Conservation (phyloP, 2,888 invertebrate species). For the Limnephilus auricula region DNA sequence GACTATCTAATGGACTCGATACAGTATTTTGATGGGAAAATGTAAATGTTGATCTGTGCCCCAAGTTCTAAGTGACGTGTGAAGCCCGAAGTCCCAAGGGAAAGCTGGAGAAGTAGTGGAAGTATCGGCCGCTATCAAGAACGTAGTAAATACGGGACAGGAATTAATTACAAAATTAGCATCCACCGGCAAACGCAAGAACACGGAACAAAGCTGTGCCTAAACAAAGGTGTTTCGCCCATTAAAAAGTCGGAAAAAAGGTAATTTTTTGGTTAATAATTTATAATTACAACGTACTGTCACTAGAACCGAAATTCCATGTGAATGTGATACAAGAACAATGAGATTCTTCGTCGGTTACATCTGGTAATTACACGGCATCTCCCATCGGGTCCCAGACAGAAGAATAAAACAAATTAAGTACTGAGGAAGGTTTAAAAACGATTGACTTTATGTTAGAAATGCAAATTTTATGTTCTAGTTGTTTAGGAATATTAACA, state of each 20-base stretch:
- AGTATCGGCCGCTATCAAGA: neutral
- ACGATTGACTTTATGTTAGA: conserved; percentile 16
- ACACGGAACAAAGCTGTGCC: conserved; percentile 52
- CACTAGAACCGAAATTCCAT: conserved; percentile 59
- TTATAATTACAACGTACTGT: conserved; percentile 64
- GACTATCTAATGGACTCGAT: neutral
- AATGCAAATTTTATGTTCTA: conserved; percentile 41
- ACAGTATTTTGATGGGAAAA: neutral
- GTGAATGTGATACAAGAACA: conserved; percentile 62
- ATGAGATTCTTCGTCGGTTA: conserved; percentile 58
- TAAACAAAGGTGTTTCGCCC: conserved; percentile 58
- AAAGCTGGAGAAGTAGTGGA: neutral
- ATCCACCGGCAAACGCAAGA: conserved; percentile 65
- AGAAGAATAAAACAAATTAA: conserved; percentile 21
- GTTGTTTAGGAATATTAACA: conserved; percentile 45
- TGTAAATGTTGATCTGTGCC: conserved; percentile 40
- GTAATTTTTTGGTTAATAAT: conserved; percentile 63
- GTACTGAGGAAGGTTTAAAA: conserved; percentile 8
- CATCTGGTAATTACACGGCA: conserved; percentile 59
- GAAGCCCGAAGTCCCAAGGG: neutral
- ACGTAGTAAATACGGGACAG: neutral
- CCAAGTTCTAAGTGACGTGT: conserved; percentile 36
- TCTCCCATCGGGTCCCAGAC: conserved; percentile 10
- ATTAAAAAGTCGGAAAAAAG: conserved; percentile 54
- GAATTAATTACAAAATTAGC: conserved; percentile 19